Percentiles rank a stretch among this genome's conserved stretches.
These are phyloP conservation scores for Drosophila ambigua DNA, from an alignment of 1,140 invertebrate species.

Conservation along the genomic window DNA sequence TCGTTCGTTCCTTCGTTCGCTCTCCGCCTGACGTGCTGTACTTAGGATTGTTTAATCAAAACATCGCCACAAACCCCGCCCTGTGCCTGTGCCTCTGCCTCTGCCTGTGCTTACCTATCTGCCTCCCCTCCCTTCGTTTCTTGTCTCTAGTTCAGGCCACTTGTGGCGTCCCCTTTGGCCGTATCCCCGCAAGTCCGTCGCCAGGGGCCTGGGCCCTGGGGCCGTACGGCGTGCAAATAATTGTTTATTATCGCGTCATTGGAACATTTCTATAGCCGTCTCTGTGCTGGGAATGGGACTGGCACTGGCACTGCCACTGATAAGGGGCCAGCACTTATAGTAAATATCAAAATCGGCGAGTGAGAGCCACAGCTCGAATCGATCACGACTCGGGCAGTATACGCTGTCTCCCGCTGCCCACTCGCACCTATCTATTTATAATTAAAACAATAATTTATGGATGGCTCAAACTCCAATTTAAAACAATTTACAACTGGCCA, in stretches of 20 bases:
- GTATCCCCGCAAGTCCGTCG: slow-evolving; percentile 1
- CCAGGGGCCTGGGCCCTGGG: slow-evolving; percentile 16
- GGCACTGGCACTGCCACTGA: slow-evolving; percentile 27
- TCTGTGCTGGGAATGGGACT: slow-evolving; percentile 23
- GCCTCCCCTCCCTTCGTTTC: neutral
- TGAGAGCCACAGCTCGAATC: slow-evolving; percentile 15
- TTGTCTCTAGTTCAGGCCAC: too few relatives aligned
- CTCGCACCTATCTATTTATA: slow-evolving; percentile 41
- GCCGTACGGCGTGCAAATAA: slow-evolving; percentile 56
- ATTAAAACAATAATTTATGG: slow-evolving; percentile 49
- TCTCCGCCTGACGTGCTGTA: slow-evolving; percentile 39
- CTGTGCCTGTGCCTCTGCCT: too few relatives aligned
- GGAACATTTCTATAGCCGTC: slow-evolving; percentile 22
- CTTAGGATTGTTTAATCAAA: slow-evolving; percentile 64
- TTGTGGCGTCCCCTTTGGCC: too few relatives aligned
- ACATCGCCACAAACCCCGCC: slow-evolving; percentile 17
- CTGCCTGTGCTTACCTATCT: neutral
- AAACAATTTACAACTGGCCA: slow-evolving; percentile 36
- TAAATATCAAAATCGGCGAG: slow-evolving; percentile 45
- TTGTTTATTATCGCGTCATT: slow-evolving; percentile 70
- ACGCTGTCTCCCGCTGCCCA: too few relatives aligned
- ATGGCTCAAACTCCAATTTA: slow-evolving; percentile 42
- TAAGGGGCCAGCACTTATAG: slow-evolving; percentile 40
- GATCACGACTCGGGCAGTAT: slow-evolving; percentile 14
- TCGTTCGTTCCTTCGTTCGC: too few relatives aligned